Evolutionary conservation across 2,888 invertebrate species (phyloP).

Genomic region (Drosophila kuntzei): DNA sequence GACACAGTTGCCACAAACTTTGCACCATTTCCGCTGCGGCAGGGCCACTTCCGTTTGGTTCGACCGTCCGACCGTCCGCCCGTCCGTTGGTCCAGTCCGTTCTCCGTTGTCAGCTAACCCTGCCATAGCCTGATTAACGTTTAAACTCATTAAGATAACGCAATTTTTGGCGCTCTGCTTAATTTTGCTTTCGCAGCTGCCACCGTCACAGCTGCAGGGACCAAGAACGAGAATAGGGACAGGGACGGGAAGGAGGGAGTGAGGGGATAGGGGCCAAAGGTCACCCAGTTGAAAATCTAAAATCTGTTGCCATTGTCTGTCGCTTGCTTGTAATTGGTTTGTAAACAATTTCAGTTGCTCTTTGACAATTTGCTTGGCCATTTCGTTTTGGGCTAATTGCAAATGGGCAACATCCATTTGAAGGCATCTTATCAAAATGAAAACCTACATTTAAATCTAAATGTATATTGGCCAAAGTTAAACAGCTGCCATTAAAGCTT

Average conservation of each 20-base stretch:
- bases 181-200: constrained; percentile 70
- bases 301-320: constrained; percentile 73
- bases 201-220: constrained; percentile 44
- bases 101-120: constrained; percentile 26
- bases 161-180: constrained; percentile 76
- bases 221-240: not conserved
- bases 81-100: constrained; percentile 1
- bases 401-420: constrained; percentile 43
- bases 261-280: constrained; percentile 59
- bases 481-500: constrained; percentile 32
- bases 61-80: not conserved
- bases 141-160: constrained; percentile 85
- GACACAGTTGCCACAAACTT: constrained; percentile 74
- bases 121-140: constrained; percentile 71
- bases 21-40: constrained; percentile 71
- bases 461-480: constrained; percentile 20
- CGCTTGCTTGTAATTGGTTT: constrained; percentile 72
- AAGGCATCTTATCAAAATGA: constrained; percentile 53
- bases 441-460: constrained; percentile 25
- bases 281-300: constrained; percentile 65
- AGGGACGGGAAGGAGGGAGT: not conserved
- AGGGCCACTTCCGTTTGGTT: constrained; percentile 42
- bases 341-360: constrained; percentile 75
- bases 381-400: constrained; percentile 70
- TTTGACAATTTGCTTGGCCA: constrained; percentile 72